Evolutionary conservation across 2,797 vertebrate genomes (phyloP).

Genomic region (Coluber constrictor): DNA sequence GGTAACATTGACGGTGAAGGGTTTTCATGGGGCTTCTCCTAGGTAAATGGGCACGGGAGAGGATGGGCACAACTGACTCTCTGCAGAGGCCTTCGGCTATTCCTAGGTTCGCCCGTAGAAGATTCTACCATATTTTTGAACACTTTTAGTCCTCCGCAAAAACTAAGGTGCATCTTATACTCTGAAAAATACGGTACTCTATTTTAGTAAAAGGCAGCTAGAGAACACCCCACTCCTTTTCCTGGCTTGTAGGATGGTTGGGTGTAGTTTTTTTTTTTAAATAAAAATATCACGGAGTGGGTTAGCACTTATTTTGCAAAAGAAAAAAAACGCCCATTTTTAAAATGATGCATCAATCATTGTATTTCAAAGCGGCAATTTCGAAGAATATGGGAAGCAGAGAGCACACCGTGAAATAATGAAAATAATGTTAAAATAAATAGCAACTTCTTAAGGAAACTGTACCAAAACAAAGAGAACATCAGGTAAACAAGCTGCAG

Average conservation of each 20-base stretch:
- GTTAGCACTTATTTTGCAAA: neutral
- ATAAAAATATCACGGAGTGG: neutral
- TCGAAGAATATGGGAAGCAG: neutral
- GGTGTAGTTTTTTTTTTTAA: neutral
- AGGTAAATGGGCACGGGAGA: neutral
- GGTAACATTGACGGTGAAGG: neutral
- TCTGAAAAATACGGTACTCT: neutral
- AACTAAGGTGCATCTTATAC: too few relatives aligned
- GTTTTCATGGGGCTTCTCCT: neutral
- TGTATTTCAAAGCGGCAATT: neutral
- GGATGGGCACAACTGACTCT: neutral
- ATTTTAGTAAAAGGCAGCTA: neutral
- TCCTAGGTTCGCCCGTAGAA: neutral
- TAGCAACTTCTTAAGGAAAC: neutral
- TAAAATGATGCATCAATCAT: neutral
- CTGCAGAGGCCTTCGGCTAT: neutral
- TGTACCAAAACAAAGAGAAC: neutral
- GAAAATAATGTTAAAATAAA: neutral
- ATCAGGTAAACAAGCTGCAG: neutral
- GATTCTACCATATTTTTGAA: neutral
- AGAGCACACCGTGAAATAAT: neutral
- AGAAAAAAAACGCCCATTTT: neutral
- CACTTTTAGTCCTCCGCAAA: neutral
- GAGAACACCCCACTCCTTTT: neutral
- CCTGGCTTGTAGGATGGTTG: neutral